Evolutionary conservation across 2,113 vertebrate genomes (phyloP).

Genomic region (Lycaon pictus): DNA sequence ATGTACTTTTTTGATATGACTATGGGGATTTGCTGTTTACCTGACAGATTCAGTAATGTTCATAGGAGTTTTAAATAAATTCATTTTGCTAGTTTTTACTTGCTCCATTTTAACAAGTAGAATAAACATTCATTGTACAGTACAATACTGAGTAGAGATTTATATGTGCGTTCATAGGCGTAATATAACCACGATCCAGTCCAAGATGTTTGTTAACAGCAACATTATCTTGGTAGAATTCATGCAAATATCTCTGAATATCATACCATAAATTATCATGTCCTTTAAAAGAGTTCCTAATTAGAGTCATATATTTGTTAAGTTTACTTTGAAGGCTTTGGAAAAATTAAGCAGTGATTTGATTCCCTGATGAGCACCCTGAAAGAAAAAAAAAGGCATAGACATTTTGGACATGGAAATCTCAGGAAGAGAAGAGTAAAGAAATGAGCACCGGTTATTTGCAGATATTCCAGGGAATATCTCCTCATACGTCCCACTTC

Average conservation of each 20-base stretch:
- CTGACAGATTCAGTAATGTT: conserved; percentile 55
- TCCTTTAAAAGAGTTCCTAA: conserved; percentile 12
- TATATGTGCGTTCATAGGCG: conserved; percentile 1
- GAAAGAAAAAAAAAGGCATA: not conserved
- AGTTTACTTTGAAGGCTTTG: not conserved
- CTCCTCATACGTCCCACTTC: not conserved
- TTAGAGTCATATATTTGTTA: conserved; percentile 20
- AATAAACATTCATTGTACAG: conserved; percentile 11
- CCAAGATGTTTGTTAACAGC: conserved; percentile 41
- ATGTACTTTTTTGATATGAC: conserved; percentile 43
- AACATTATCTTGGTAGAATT: conserved; percentile 31
- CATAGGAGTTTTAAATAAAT: conserved; percentile 28
- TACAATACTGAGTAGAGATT: not conserved
- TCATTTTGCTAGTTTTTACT: conserved; percentile 4
- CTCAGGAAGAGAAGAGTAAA: conserved; percentile 55
- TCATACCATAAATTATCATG: not conserved
- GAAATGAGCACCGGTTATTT: conserved; percentile 79
- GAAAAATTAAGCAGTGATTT: conserved; percentile 38
- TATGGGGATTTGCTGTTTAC: conserved; percentile 55
- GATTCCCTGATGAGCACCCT: conserved; percentile 51
- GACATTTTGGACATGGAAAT: conserved; percentile 49
- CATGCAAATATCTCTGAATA: conserved; percentile 8
- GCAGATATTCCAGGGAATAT: not conserved
- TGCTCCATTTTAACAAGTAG: conserved; percentile 27
- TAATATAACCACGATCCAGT: conserved; percentile 24